These are phyloP conservation scores for Aleiodes sp. DNA, from an alignment of 1,140 invertebrate species.

Conservation along the genomic window DNA sequence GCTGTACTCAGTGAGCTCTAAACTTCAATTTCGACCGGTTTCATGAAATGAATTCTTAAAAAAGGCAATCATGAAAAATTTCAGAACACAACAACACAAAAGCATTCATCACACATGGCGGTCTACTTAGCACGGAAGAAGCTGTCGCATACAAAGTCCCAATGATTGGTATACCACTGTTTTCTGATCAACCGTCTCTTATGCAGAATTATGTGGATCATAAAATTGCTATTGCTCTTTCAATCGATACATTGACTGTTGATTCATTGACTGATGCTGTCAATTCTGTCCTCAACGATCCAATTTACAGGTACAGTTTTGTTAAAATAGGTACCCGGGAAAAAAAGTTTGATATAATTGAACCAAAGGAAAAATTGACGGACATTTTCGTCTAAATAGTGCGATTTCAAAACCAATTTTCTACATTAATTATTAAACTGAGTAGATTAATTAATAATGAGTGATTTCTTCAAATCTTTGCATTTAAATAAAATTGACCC, in stretches of 20 bases:
- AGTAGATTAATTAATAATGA: too few species aligned
- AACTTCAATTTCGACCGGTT: too few species aligned
- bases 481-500: too few species aligned
- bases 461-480: too few species aligned
- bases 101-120: conserved; percentile 64
- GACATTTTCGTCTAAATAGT: too few species aligned
- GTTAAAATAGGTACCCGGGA: not conserved
- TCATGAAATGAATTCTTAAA: not conserved
- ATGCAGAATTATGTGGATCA: conserved; percentile 16
- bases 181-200: conserved; percentile 38
- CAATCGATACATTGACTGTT: conserved; percentile 35
- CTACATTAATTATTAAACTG: too few species aligned
- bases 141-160: conserved; percentile 59
- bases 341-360: not conserved
- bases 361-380: too few species aligned
- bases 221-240: conserved; percentile 32
- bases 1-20: too few species aligned
- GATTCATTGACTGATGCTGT: conserved; percentile 35
- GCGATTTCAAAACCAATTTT: too few species aligned
- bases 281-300: conserved; percentile 35
- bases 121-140: conserved; percentile 59
- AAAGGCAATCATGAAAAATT: not conserved
- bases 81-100: conserved; percentile 53
- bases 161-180: conserved; percentile 57
- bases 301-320: conserved; percentile 37